Conservation (phyloP, 1,140 invertebrate genomes). For the Phymorhynchus buccinoides region DNA sequence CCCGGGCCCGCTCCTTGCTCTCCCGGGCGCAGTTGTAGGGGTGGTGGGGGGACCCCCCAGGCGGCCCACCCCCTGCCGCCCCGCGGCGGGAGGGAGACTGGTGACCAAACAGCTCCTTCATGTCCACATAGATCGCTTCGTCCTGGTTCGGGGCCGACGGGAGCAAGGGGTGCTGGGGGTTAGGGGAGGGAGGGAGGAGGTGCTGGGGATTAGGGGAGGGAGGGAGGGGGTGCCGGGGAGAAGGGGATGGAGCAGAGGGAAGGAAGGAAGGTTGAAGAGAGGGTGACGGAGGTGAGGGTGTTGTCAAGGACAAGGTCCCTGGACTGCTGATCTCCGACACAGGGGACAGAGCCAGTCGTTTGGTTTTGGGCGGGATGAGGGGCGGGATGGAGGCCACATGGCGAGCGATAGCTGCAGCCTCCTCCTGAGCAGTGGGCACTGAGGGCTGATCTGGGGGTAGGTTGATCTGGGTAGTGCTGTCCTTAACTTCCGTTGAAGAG, state of each 20-base stretch:
- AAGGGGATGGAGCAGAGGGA: conserved; percentile 3
- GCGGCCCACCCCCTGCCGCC: background rate
- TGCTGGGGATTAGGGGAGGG: conserved; percentile 2
- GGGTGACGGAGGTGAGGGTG: conserved; percentile 12
- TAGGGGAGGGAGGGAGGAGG: background rate
- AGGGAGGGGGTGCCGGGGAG: background rate
- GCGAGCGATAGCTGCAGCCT: conserved; percentile 62
- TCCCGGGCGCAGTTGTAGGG: conserved; percentile 43
- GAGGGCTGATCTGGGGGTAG: conserved; percentile 42
- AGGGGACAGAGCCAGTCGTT: conserved; percentile 61
- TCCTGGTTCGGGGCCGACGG: conserved; percentile 33
- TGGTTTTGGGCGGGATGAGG: conserved; percentile 67
- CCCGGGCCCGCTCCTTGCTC: conserved; percentile 55
- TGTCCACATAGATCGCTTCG: conserved; percentile 51
- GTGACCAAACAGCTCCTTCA: conserved; percentile 49
- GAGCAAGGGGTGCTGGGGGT: background rate
- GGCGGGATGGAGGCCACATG: conserved; percentile 62
- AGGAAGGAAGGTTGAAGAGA: background rate
- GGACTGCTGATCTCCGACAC: conserved; percentile 56
- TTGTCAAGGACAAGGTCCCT: background rate
- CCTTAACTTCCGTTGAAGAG: conserved; percentile 40
- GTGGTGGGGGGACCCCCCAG: conserved; percentile 14
- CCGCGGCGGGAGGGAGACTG: too few species aligned
- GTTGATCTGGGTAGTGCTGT: conserved; percentile 45
- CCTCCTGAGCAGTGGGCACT: conserved; percentile 54